Base-by-base conservation (phyloP, 2,797 vertebrate genomes). In the Odontamblyopus lacepedii region DNA sequence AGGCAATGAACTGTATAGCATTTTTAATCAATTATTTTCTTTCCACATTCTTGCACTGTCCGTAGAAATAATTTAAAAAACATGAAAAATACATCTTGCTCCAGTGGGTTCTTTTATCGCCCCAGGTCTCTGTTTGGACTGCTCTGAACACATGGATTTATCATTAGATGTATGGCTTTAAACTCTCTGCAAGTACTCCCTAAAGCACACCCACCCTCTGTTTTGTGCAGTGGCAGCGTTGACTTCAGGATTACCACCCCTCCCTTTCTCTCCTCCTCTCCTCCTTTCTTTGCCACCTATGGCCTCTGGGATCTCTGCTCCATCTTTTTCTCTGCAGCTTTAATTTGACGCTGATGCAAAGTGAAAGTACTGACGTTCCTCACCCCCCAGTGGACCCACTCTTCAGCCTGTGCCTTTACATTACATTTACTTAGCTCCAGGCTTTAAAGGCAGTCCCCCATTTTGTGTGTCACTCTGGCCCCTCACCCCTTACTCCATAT, bases 341-440 rank as follows among this genome's bases (percentile, higher is more conserved):
- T 85, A 78, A 83, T 88, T 73, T 93, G 92, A 94, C 67, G 73
- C 30, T 93, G 89, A 94, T 93, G 78, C 85, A 80, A 90, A 89
- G 84, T 83, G 92, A 94, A 90, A 79, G 74, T 85, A 85, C 86
- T 91, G 87, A 84, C 83, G 72, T 85, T 90, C 78, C 76, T 77
- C 77, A 76, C 63, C 70, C 66, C 77, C 73, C 77, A 79, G 79
- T 79, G 75, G 18, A 63, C 80, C 85, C 83, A 70, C 71, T 83
- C 82, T 81, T 70, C 81, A 86, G 82, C 89, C 81, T 82, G 64
- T 77, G 80, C 76, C 73, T 84, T 80, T 87, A 85, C 79, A 60
- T 90, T 89, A 77, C 81, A 76, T 88, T 86, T 88, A 74, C 82
- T 85, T 86, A 35, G 87, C 88, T 87, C 57, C 81, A 57, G 88